Conservation (phyloP, 2,113 vertebrate species). For the Butastur rufipennis region DNA sequence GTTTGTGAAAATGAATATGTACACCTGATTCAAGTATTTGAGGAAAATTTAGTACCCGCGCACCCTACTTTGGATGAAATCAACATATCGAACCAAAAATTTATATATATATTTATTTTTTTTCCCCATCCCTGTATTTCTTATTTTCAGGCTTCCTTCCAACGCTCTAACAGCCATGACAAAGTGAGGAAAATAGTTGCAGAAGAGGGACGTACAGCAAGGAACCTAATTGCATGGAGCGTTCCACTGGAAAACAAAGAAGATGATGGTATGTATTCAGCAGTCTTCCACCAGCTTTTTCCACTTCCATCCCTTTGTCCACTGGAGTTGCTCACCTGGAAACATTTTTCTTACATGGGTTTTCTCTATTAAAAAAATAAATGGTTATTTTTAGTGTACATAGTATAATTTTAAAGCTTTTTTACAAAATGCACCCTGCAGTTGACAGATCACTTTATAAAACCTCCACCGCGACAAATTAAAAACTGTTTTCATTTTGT, state of each 20-base stretch:
- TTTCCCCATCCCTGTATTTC: background rate
- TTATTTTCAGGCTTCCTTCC: slow-evolving; percentile 86
- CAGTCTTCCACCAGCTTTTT: background rate
- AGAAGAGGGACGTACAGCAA: slow-evolving; percentile 93
- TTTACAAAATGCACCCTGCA: background rate
- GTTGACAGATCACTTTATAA: background rate
- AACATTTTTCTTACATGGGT: background rate
- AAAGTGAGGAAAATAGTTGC: slow-evolving; percentile 97
- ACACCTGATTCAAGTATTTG: background rate
- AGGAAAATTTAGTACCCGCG: background rate
- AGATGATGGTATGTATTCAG: slow-evolving; percentile 84
- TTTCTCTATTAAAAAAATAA: background rate
- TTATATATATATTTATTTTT: background rate
- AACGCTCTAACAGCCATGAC: slow-evolving; percentile 96
- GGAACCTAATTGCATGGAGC: slow-evolving; percentile 96
- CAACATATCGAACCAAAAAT: background rate
- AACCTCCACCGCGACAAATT: background rate
- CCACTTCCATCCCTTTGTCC: background rate
- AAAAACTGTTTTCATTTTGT: background rate
- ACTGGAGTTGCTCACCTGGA: background rate
- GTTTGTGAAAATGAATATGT: background rate
- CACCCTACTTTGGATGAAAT: background rate
- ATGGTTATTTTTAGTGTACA: background rate
- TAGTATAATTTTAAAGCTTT: background rate
- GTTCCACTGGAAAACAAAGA: slow-evolving; percentile 94